These are phyloP conservation scores for Rousettus madagascariensis DNA, from an alignment of 2,797 vertebrate genomes.

Conservation along the genomic window DNA sequence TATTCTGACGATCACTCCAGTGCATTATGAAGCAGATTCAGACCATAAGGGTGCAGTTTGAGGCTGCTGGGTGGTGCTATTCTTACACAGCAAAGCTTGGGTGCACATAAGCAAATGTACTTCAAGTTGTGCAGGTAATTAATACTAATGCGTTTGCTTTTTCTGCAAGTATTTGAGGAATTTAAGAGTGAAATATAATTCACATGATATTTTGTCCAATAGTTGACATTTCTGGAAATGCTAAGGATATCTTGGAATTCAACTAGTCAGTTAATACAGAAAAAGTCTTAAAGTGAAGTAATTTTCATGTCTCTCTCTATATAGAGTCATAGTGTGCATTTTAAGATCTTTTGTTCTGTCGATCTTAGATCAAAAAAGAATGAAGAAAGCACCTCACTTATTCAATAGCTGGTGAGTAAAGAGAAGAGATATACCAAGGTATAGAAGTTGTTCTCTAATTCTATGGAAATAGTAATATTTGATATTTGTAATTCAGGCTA, in stretches of 20 bases:
- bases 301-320: neutral
- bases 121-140: neutral
- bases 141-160: neutral
- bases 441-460: neutral
- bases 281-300: neutral
- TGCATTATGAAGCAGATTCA: neutral
- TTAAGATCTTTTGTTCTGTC: conserved; percentile 2
- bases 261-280: neutral
- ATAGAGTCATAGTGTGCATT: neutral
- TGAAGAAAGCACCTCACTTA: neutral
- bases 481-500: neutral
- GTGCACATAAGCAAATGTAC: neutral
- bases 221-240: conserved; percentile 31
- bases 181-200: neutral
- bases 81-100: neutral
- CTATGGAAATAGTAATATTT: neutral
- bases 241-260: neutral
- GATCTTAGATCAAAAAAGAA: conserved; percentile 22
- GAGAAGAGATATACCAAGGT: neutral
- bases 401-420: neutral
- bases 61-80: neutral
- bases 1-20: neutral
- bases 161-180: neutral
- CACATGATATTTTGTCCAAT: neutral
- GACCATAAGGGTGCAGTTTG: neutral